Conservation (phyloP, 2,113 vertebrate species). For the Echinops telfairi region DNA sequence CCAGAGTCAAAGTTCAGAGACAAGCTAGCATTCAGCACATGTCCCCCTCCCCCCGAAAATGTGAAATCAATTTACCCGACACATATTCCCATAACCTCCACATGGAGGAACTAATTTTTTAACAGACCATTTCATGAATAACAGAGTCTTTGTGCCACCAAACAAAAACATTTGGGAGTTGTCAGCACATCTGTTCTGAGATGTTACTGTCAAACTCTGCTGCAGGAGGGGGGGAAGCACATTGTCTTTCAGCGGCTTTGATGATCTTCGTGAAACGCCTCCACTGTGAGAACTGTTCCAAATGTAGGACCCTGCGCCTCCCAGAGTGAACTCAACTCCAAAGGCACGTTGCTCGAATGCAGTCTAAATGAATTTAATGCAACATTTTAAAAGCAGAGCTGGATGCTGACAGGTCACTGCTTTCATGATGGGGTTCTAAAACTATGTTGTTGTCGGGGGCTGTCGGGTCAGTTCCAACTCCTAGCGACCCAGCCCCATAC, state of each 20-base stretch:
- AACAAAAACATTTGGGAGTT: slow-evolving; percentile 79
- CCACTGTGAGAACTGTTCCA: slow-evolving; percentile 55
- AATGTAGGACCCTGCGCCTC: slow-evolving; percentile 53
- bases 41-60: background rate
- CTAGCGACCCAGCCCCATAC: no score
- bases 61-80: slow-evolving; percentile 66
- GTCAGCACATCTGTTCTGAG: slow-evolving; percentile 82
- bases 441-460: background rate
- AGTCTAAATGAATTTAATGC: slow-evolving; percentile 17
- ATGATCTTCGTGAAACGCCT: slow-evolving; percentile 79
- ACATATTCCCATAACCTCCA: slow-evolving; percentile 77
- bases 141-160: slow-evolving; percentile 75
- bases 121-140: slow-evolving; percentile 72
- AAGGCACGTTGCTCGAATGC: background rate
- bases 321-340: background rate
- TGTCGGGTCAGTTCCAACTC: no score
- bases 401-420: background rate
- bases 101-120: slow-evolving; percentile 77
- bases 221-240: slow-evolving; percentile 75
- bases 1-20: slow-evolving; percentile 36
- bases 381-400: slow-evolving; percentile 25
- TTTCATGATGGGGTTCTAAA: slow-evolving; percentile 1
- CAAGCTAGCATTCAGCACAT: slow-evolving; percentile 49
- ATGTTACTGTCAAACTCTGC: slow-evolving; percentile 75
- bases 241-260: slow-evolving; percentile 81